Base-by-base conservation (phyloP, 2,797 vertebrate genomes). In the Cottoperca gobio region DNA sequence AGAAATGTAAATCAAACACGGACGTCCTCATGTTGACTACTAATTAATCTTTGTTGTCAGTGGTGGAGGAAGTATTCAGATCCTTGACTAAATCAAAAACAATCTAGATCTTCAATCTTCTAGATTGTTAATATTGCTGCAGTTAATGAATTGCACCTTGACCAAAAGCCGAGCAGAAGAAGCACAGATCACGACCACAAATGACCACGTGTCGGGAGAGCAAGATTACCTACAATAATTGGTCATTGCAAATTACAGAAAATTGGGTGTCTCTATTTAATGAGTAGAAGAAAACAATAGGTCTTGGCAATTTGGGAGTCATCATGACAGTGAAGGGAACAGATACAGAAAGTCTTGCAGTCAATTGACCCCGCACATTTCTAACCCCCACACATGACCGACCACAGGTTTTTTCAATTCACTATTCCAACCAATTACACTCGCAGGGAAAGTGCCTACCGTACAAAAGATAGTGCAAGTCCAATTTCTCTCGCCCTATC, bases 361-460 rank as follows among this genome's bases (percentile, higher is more conserved):
- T 76, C 83, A 89, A 85, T 77, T 85, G 82, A 88, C 77, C 73
- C 53, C 59, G 64, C 73, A 84, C 64, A 64, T 81, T 73, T 76
- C 70, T 40, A 48, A 67, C 58, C 75, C 52, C 58, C 58, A 75
- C 85, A 70, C 60, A 78, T 52, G 61, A 62, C 69, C 23, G 33
- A 67, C 59, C 35, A 63, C 31, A 17, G 24, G 21, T 70, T 73
- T 63, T 78, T 87, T 83, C 81, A 79, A 79, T 83, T 84, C 78
- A 66, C 75, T 61, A 82, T 83, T 86, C 70, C 71, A 82, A 68
- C 78, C 86, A 91, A 89, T 89, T 91, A 91, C 81, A 76, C 50
- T 66, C 24, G 24, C 64, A 74, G 66, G 62, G 60, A 86, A 73
- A 68, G 74, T 31, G 13, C 40, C 53, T 14, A 59, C 24, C 17